Conservation (phyloP, 1,140 invertebrate genomes). For the Thaumatotibia leucotreta region DNA sequence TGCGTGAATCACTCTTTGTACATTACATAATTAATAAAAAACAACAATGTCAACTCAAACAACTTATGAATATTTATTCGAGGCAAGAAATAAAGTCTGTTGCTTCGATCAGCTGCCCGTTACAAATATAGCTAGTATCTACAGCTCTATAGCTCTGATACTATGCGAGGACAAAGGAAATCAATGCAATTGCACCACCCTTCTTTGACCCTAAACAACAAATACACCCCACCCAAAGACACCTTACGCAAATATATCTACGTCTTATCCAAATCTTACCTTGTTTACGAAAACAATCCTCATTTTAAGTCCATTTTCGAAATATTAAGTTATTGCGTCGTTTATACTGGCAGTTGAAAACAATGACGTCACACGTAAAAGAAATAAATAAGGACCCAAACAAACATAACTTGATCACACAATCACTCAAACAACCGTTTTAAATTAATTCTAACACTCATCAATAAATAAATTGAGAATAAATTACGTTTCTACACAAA, state of each 20-base stretch:
- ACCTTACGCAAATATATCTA: conserved; percentile 13
- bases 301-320: conserved; percentile 73
- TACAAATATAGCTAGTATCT: conserved; percentile 20
- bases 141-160: conserved; percentile 25
- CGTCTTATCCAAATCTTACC: conserved; percentile 43
- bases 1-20: conserved; percentile 10
- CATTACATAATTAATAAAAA: conserved; percentile 41
- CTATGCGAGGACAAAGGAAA: conserved; percentile 72
- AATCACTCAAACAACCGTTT: conserved; percentile 25
- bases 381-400: conserved; percentile 44
- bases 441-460: conserved; percentile 34
- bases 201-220: conserved; percentile 10
- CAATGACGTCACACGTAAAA: conserved; percentile 71
- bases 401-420: conserved; percentile 40
- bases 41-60: conserved; percentile 29
- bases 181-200: conserved; percentile 48
- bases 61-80: conserved; percentile 26
- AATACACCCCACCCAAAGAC: neutral
- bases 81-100: conserved; percentile 22
- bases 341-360: conserved; percentile 71
- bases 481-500: conserved; percentile 61
- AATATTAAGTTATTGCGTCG: conserved; percentile 73
- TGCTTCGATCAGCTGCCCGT: conserved; percentile 40
- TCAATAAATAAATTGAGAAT: conserved; percentile 49
- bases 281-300: conserved; percentile 66